Evolutionary conservation across 2,113 vertebrate genomes (phyloP).

Genomic region (Arvicanthis niloticus): DNA sequence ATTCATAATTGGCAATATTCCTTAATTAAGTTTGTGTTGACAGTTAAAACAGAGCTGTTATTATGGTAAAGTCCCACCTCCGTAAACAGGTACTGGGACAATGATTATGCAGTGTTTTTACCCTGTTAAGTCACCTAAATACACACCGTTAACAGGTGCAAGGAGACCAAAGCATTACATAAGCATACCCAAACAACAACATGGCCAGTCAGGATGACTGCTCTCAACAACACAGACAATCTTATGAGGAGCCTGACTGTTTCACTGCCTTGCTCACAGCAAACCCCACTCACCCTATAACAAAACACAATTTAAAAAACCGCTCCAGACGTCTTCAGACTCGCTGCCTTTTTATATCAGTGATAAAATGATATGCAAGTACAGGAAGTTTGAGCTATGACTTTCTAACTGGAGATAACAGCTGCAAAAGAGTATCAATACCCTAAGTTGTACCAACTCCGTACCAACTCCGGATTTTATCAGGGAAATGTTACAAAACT

Average conservation of each 20-base stretch:
- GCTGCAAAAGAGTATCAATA: slow-evolving; percentile 16
- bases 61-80: slow-evolving; percentile 31
- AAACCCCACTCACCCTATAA: slow-evolving; percentile 53
- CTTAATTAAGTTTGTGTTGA: slow-evolving; percentile 44
- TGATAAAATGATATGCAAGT: not conserved
- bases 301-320: not conserved
- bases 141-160: slow-evolving; percentile 59
- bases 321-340: slow-evolving; percentile 7
- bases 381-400: not conserved
- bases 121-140: slow-evolving; percentile 63
- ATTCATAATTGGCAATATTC: slow-evolving; percentile 3
- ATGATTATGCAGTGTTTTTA: slow-evolving; percentile 53
- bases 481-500: slow-evolving; percentile 71
- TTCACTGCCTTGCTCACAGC: slow-evolving; percentile 45
- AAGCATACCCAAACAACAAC: slow-evolving; percentile 55
- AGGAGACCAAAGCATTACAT: slow-evolving; percentile 62
- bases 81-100: slow-evolving; percentile 5
- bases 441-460: slow-evolving; percentile 46
- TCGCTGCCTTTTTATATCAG: not conserved
- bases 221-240: not conserved
- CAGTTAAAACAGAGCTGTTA: slow-evolving; percentile 50
- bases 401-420: not conserved
- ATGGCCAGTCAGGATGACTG: slow-evolving; percentile 21
- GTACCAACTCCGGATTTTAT: slow-evolving; percentile 54
- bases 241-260: not conserved